Percentiles rank a stretch among this genome's conserved stretches.
Evolutionary conservation across 2,888 invertebrate species (phyloP).

Genomic region (Hydrotaea cyrtoneurina): DNA sequence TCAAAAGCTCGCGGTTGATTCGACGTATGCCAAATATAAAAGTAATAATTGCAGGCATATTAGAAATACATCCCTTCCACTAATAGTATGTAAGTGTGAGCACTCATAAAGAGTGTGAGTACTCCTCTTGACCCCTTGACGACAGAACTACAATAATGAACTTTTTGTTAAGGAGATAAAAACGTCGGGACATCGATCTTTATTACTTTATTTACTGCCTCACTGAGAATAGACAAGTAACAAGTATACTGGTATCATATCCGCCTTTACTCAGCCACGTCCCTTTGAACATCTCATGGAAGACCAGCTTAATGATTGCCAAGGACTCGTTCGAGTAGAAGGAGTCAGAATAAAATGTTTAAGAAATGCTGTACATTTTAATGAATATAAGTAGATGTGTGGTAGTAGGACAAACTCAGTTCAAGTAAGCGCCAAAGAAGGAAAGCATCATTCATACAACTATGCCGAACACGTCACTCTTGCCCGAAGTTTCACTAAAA

Average conservation of each 20-base stretch:
- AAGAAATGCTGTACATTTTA: conserved; percentile 36
- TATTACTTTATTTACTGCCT: no score
- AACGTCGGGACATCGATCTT: no score
- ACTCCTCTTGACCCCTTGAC: no score
- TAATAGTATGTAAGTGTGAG: no score
- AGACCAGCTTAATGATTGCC: background rate
- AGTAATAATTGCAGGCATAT: no score
- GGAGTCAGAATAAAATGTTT: background rate
- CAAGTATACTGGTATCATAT: background rate
- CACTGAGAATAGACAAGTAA: background rate
- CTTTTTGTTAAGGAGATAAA: no score
- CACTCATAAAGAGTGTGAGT: no score
- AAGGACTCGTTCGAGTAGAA: background rate
- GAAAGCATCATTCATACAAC: background rate
- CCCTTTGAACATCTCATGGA: background rate
- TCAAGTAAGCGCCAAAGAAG: background rate
- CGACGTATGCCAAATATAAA: no score
- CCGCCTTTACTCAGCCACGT: background rate
- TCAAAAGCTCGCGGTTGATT: no score
- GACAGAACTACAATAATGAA: no score
- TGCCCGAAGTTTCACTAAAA: background rate
- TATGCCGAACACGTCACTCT: background rate
- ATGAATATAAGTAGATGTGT: conserved; percentile 45
- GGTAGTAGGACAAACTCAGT: background rate
- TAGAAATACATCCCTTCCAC: no score